A percentile compares a stretch with the other conserved stretches of the same genome.
Evolutionary conservation across 92 coral and sea anemone species (phyloP).

Genomic region (Porites cylindrica): DNA sequence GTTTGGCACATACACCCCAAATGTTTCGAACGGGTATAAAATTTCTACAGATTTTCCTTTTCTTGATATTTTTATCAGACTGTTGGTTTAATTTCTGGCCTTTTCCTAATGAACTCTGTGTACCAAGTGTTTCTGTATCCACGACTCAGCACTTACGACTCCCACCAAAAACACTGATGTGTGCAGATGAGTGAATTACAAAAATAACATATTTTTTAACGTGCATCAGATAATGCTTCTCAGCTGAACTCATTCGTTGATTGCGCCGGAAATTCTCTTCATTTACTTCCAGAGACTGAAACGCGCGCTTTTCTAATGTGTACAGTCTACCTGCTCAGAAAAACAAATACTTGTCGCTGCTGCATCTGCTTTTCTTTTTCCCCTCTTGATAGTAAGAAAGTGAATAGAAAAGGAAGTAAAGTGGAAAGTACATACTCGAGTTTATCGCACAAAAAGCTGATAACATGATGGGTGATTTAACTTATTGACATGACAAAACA

Average conservation of each 20-base stretch:
- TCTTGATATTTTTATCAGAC: no score
- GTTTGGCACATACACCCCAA: no score
- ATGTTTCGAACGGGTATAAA: no score
- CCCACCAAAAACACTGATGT: no score
- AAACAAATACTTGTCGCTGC: not conserved
- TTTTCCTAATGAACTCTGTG: no score
- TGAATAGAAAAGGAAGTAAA: not conserved
- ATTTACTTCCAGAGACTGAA: slow-evolving; percentile 19
- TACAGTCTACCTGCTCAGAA: slow-evolving; percentile 4
- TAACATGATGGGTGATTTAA: not conserved
- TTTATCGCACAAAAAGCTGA: slow-evolving; percentile 8
- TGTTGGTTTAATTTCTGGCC: no score
- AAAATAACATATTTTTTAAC: slow-evolving; percentile 4
- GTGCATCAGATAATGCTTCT: not conserved
- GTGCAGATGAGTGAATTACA: not conserved
- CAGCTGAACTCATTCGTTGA: slow-evolving; percentile 22
- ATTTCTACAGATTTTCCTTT: no score
- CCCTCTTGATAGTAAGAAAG: no score
- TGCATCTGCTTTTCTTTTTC: no score
- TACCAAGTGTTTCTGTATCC: no score
- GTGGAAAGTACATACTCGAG: not conserved
- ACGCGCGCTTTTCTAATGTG: not conserved
- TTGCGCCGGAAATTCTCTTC: slow-evolving; percentile 42
- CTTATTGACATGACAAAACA: not conserved
- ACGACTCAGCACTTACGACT: no score